A percentile compares a stretch with the other conserved stretches of the same genome.
These are phyloP conservation scores for Geotrupes spiniger DNA, from an alignment of 2,888 invertebrate species.

Conservation along the genomic window DNA sequence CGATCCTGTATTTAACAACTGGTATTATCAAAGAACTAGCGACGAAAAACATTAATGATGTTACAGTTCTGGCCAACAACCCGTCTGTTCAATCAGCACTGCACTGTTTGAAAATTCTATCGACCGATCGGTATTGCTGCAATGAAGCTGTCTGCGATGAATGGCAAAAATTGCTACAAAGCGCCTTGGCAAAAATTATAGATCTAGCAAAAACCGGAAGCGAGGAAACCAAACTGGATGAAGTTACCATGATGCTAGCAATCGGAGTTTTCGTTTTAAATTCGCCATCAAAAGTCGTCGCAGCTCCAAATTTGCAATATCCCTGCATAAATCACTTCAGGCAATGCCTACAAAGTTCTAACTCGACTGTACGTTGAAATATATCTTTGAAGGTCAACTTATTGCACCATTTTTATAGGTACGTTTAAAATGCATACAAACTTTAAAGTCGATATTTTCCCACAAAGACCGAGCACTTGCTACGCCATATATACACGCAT, in stretches of 20 bases:
- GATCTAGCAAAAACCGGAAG: constrained; percentile 83
- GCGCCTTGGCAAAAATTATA: constrained; percentile 84
- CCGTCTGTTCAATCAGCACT: constrained; percentile 73
- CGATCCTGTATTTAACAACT: constrained; percentile 85
- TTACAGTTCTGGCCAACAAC: constrained; percentile 62
- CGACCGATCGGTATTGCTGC: constrained; percentile 62
- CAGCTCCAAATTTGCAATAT: constrained; percentile 79
- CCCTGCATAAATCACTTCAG: constrained; percentile 91
- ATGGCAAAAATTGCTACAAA: constrained; percentile 82
- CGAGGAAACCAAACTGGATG: constrained; percentile 75
- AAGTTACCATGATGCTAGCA: constrained; percentile 82
- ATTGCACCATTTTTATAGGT: no score
- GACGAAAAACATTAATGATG: constrained; percentile 58
- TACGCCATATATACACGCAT: constrained; percentile 76
- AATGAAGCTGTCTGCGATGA: constrained; percentile 61
- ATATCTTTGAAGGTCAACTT: no score
- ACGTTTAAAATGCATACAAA: constrained; percentile 75
- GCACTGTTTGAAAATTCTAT: constrained; percentile 70
- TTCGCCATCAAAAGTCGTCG: constrained; percentile 73
- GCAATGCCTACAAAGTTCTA: constrained; percentile 71
- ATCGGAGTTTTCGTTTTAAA: constrained; percentile 86
- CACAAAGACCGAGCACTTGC: constrained; percentile 68
- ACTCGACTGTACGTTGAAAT: constrained; percentile 58
- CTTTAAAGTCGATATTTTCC: constrained; percentile 72
- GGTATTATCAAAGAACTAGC: constrained; percentile 85